These are phyloP conservation scores for Xanthia icteritia DNA, from an alignment of 2,888 invertebrate genomes.

Conservation along the genomic window DNA sequence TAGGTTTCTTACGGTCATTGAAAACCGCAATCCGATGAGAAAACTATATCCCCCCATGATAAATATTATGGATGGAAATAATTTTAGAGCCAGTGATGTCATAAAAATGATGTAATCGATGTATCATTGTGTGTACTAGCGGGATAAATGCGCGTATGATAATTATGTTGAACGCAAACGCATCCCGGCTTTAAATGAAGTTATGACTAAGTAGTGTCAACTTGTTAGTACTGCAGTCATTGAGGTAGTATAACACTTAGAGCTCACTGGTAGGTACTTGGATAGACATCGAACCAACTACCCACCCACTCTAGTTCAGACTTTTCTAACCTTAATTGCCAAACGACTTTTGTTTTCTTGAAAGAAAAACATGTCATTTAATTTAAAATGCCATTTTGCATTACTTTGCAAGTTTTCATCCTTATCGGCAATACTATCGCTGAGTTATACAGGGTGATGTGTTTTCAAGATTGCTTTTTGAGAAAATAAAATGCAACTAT, in stretches of 20 bases:
- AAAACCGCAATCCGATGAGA: slow-evolving; percentile 1
- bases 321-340: not conserved
- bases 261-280: not conserved
- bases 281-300: not conserved
- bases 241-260: not conserved
- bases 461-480: not conserved
- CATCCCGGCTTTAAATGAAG: slow-evolving; percentile 11
- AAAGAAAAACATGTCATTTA: not conserved
- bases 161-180: slow-evolving; percentile 17
- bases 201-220: slow-evolving; percentile 49
- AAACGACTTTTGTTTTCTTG: not conserved
- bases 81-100: slow-evolving; percentile 38
- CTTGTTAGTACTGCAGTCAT: not conserved
- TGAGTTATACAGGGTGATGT: not conserved
- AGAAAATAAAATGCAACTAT: not conserved
- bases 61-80: slow-evolving; percentile 1
- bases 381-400: slow-evolving; percentile 10
- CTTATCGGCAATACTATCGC: slow-evolving; percentile 16
- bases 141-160: slow-evolving; percentile 11
- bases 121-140: slow-evolving; percentile 10
- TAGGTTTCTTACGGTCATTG: not conserved
- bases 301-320: not conserved
- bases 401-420: slow-evolving; percentile 20
- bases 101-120: slow-evolving; percentile 42
- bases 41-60: not conserved